Conservation (phyloP, 2,888 invertebrate genomes). For the Drosophila tanythrix region DNA sequence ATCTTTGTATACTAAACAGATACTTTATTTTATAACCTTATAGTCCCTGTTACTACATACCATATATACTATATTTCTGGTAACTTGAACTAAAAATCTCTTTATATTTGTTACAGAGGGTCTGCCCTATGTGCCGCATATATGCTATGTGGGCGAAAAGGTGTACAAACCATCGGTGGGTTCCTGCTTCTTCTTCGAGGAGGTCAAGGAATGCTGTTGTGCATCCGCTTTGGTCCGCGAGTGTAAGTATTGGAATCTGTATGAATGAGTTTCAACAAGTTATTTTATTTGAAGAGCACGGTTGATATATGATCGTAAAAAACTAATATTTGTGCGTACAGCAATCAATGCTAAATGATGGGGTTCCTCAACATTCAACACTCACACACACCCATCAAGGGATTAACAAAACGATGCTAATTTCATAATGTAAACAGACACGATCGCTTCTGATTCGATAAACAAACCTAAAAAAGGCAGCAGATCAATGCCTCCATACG, state of each 20-base stretch:
- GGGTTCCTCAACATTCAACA: slow-evolving; percentile 25
- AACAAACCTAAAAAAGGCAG: slow-evolving; percentile 30
- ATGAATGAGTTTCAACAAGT: slow-evolving; percentile 19
- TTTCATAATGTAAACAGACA: slow-evolving; percentile 69
- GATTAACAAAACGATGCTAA: slow-evolving; percentile 76
- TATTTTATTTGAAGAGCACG: slow-evolving; percentile 8
- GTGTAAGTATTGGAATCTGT: slow-evolving; percentile 77
- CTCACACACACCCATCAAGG: slow-evolving; percentile 35
- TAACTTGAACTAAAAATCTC: not conserved
- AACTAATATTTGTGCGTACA: slow-evolving; percentile 22
- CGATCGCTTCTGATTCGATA: slow-evolving; percentile 34
- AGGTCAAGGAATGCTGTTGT: slow-evolving; percentile 84
- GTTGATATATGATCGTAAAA: slow-evolving; percentile 18
- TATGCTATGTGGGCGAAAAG: slow-evolving; percentile 84
- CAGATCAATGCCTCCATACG: slow-evolving; percentile 37
- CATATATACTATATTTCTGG: not conserved
- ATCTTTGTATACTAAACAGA: slow-evolving; percentile 3
- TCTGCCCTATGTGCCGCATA: slow-evolving; percentile 84
- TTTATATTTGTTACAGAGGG: slow-evolving; percentile 78
- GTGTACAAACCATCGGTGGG: slow-evolving; percentile 80
- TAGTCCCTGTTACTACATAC: not conserved
- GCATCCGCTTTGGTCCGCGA: slow-evolving; percentile 80
- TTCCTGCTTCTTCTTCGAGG: slow-evolving; percentile 83
- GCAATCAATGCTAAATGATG: slow-evolving; percentile 44
- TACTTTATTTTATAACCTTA: not conserved